Conservation (phyloP, 1,140 invertebrate species). For the Diorhabda carinulata region DNA sequence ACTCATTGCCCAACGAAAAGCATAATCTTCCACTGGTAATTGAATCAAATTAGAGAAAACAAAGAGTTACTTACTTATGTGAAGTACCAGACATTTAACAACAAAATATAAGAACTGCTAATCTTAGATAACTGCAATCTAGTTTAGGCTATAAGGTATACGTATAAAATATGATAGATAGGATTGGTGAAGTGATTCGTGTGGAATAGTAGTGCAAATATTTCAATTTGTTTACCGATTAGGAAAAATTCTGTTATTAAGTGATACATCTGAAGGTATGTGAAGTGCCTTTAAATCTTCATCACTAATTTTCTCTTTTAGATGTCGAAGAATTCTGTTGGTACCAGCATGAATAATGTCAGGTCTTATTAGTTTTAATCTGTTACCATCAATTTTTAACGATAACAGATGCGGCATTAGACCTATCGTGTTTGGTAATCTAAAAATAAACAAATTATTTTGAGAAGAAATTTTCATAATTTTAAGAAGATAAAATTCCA, state of each 20-base stretch:
- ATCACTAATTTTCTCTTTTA: slow-evolving; percentile 57
- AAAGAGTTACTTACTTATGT: too few species aligned
- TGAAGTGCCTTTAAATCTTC: slow-evolving; percentile 42
- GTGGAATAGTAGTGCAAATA: background rate
- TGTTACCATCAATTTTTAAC: slow-evolving; percentile 81
- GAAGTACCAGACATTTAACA: too few species aligned
- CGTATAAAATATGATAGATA: too few species aligned
- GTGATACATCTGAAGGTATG: slow-evolving; percentile 8
- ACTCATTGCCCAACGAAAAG: too few species aligned
- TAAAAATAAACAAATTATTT: slow-evolving; percentile 42
- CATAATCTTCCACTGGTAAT: too few species aligned
- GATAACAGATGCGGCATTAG: slow-evolving; percentile 76
- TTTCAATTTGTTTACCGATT: slow-evolving; percentile 57
- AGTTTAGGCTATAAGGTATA: too few species aligned
- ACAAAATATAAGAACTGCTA: too few species aligned
- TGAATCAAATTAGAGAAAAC: too few species aligned
- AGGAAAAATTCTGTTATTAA: slow-evolving; percentile 51
- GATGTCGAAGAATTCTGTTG: slow-evolving; percentile 70
- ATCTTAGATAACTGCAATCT: too few species aligned
- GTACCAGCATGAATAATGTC: slow-evolving; percentile 81
- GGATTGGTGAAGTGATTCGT: too few species aligned
- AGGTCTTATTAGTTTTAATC: slow-evolving; percentile 67
- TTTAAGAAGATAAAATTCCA: too few species aligned
- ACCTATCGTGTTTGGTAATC: slow-evolving; percentile 71
- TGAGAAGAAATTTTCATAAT: background rate